Conservation (phyloP, 2,797 vertebrate genomes). For the Arvicola amphibius region DNA sequence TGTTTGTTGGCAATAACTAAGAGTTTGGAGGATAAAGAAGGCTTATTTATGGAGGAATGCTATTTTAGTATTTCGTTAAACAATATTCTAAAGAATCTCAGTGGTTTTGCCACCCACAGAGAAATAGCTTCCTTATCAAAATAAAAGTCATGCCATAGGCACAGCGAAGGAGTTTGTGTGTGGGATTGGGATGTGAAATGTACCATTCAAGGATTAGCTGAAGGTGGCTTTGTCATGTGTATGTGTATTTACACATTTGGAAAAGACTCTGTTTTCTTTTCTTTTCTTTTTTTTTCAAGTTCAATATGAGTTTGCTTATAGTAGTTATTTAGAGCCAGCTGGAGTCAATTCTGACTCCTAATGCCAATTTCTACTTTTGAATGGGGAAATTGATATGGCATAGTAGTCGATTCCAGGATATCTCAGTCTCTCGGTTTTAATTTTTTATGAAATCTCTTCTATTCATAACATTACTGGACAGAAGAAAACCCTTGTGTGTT, state of each 20-base stretch:
- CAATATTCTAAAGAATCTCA: conserved; percentile 42
- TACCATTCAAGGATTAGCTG: background rate
- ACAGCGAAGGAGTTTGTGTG: background rate
- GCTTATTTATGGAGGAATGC: conserved; percentile 25
- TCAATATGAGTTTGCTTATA: background rate
- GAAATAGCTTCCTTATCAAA: conserved; percentile 47
- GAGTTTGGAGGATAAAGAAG: conserved; percentile 35
- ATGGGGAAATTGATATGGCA: background rate
- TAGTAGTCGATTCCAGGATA: background rate
- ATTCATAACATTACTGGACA: background rate
- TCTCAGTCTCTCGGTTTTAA: background rate
- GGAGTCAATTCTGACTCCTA: background rate
- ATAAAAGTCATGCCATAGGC: background rate
- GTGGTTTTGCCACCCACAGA: conserved; percentile 41
- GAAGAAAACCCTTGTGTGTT: background rate
- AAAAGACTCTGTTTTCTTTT: background rate
- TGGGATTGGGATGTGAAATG: background rate
- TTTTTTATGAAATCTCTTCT: background rate
- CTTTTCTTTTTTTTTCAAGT: background rate
- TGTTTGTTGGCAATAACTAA: conserved; percentile 6
- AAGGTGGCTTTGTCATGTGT: background rate
- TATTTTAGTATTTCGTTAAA: conserved; percentile 63
- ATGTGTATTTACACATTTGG: background rate
- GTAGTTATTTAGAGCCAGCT: background rate
- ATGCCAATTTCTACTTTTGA: background rate